Conservation (phyloP, 2,797 vertebrate genomes). For the Mustela erminea region DNA sequence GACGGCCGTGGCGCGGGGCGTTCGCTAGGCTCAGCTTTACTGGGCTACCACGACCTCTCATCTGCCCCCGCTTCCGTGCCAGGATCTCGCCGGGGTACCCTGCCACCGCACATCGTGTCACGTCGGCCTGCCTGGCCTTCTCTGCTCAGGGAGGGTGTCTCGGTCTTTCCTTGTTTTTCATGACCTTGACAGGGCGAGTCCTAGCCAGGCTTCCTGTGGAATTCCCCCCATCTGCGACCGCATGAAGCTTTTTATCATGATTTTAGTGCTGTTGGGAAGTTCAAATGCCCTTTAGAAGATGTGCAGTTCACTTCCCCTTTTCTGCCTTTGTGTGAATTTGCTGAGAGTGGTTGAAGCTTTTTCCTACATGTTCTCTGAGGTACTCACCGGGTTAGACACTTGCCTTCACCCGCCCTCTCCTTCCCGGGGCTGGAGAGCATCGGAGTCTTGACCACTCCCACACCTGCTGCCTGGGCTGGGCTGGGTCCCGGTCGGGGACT, state of each 20-base stretch:
- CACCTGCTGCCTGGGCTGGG: neutral
- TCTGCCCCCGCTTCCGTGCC: neutral
- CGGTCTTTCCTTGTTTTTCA: neutral
- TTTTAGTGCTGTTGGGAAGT: neutral
- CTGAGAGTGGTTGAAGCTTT: neutral
- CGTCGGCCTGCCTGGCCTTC: neutral
- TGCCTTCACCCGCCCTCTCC: neutral
- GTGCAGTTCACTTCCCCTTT: neutral
- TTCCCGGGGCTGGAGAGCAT: too few species aligned
- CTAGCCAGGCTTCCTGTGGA: neutral
- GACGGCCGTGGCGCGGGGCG: too few species aligned
- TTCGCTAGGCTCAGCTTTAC: neutral
- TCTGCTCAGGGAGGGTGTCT: neutral
- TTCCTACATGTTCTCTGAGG: neutral
- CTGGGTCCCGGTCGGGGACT: neutral
- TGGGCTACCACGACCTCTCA: neutral
- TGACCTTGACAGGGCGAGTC: neutral
- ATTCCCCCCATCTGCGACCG: neutral
- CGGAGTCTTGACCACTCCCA: rapidly evolving
- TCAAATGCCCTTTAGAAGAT: neutral
- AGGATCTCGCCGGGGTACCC: neutral
- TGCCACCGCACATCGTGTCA: neutral
- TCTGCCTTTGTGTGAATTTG: neutral
- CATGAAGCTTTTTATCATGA: neutral
- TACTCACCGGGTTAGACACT: neutral